Evolutionary conservation across 2,113 vertebrate species (phyloP).

Genomic region (Leucosticte australis): DNA sequence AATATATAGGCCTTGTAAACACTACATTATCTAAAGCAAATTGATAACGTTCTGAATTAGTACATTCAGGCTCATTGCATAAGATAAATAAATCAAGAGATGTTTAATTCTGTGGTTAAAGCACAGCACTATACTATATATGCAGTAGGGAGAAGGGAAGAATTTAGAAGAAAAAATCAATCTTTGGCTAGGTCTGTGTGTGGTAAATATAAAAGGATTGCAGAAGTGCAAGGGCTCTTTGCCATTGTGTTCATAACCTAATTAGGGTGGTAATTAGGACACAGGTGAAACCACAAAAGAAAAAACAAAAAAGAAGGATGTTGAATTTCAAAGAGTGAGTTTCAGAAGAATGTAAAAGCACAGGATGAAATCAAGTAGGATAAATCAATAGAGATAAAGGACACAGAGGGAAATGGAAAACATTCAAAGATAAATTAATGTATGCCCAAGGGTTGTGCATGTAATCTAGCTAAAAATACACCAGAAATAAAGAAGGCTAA

Average conservation of each 20-base stretch:
- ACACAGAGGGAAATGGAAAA: constrained; percentile 78
- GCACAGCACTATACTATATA: constrained; percentile 5
- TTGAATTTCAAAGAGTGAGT: constrained; percentile 65
- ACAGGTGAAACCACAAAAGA: constrained; percentile 69
- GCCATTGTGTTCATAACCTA: constrained; percentile 74
- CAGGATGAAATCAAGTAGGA: constrained; percentile 71
- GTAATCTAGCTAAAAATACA: constrained; percentile 78
- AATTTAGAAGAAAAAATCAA: constrained; percentile 43
- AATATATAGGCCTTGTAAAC: not conserved
- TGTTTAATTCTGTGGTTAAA: constrained; percentile 34
- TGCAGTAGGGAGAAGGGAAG: constrained; percentile 36
- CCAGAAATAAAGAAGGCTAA: constrained; percentile 60
- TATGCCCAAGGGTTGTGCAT: constrained; percentile 75
- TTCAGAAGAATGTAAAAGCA: constrained; percentile 73
- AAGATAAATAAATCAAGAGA: constrained; percentile 55
- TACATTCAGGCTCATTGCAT: constrained; percentile 21
- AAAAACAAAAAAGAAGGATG: constrained; percentile 16
- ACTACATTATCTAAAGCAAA: not conserved
- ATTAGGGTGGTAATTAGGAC: constrained; percentile 76
- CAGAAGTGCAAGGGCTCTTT: constrained; percentile 49
- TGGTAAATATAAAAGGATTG: constrained; percentile 49
- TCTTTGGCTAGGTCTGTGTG: constrained; percentile 28
- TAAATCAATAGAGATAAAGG: constrained; percentile 76
- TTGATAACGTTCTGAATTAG: constrained; percentile 26
- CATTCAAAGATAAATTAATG: constrained; percentile 78